Percentiles rank a stretch among this genome's conserved stretches.
phyloP scores from a whole-genome alignment of 2,797 vertebrate genomes.

The Bradypus variegatus region DNA sequence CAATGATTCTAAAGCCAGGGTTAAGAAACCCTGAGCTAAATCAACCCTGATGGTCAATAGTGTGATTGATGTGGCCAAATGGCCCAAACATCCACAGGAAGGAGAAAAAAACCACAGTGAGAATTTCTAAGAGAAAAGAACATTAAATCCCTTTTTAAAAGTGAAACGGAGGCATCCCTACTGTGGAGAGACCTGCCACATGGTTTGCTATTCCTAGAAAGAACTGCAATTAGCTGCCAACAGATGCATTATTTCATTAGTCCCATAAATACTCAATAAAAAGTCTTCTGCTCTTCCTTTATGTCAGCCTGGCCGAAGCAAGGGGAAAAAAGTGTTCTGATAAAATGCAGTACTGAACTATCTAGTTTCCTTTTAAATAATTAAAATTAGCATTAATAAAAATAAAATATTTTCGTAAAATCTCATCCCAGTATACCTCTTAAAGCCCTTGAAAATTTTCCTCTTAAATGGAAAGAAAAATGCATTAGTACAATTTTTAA shows the following conservation, averaged over 20 bases:
- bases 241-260: conserved; percentile 70
- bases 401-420: conserved; percentile 38
- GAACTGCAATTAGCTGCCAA: conserved; percentile 71
- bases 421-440: neutral
- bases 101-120: neutral
- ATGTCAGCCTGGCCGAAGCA: conserved; percentile 50
- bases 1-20: neutral
- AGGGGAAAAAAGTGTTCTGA: conserved; percentile 36
- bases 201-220: conserved; percentile 75
- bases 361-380: conserved; percentile 26
- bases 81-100: neutral
- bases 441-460: conserved; percentile 34
- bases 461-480: conserved; percentile 28
- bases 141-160: conserved; percentile 41
- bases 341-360: neutral
- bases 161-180: conserved; percentile 47
- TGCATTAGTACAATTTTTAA: neutral
- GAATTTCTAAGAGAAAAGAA: conserved; percentile 33
- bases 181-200: conserved; percentile 57
- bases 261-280: conserved; percentile 69
- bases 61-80: neutral
- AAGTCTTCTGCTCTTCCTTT: conserved; percentile 63
- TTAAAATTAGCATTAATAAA: conserved; percentile 38
- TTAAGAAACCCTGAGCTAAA: neutral
- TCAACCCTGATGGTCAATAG: neutral